phyloP scores from a whole-genome alignment of 1,140 invertebrate species.

The Orius laevigatus region DNA sequence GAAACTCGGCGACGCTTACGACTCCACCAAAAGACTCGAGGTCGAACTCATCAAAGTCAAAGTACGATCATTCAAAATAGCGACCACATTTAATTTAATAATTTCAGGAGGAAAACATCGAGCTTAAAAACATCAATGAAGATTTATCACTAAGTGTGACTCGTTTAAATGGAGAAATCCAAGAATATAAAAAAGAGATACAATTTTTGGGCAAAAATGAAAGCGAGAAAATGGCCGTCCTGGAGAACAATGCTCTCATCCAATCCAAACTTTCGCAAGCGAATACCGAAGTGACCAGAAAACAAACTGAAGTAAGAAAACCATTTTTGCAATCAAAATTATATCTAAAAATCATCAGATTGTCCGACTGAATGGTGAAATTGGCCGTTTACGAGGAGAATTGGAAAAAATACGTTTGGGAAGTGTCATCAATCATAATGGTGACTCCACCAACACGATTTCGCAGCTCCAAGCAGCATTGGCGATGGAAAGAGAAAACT shows the following conservation, averaged over 20 bases:
- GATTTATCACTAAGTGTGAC: constrained; percentile 11
- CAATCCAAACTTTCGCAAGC: constrained; percentile 15
- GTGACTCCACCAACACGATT: constrained; percentile 10
- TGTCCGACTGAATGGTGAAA: constrained; percentile 14
- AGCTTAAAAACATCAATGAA: constrained; percentile 14
- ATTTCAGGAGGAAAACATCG: constrained; percentile 18
- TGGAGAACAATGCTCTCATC: constrained; percentile 13
- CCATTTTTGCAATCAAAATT: too few species aligned
- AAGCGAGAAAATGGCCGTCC: constrained; percentile 10
- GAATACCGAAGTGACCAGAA: constrained; percentile 15
- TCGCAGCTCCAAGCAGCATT: constrained; percentile 18
- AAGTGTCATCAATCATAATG: constrained; percentile 7
- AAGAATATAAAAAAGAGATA: constrained; percentile 13
- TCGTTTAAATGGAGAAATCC: constrained; percentile 10
- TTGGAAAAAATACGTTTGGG: constrained; percentile 15
- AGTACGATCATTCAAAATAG: constrained; percentile 1
- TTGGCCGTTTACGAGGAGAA: constrained; percentile 16
- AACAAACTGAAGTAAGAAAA: constrained; percentile 15
- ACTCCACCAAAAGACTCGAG: constrained; percentile 15
- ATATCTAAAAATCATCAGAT: constrained; percentile 12
- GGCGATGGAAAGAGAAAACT: constrained; percentile 16
- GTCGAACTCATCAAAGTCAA: constrained; percentile 14
- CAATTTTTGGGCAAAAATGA: constrained; percentile 7
- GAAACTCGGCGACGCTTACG: constrained; percentile 15
- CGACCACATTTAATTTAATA: not conserved